phyloP scores from a whole-genome alignment of 2,113 vertebrate genomes.

The Aleadryas rufinucha region DNA sequence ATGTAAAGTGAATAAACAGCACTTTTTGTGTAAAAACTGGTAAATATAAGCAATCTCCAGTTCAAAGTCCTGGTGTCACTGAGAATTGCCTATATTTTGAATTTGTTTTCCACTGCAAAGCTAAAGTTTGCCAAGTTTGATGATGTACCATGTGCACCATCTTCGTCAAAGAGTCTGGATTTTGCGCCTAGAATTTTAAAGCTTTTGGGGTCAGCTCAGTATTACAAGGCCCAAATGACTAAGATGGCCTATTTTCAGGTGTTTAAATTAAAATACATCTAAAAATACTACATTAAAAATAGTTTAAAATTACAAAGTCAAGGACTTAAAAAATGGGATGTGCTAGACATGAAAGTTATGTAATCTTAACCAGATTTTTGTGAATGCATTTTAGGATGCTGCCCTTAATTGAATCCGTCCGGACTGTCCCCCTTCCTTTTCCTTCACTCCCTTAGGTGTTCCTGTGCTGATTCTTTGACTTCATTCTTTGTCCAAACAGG shows the following conservation, averaged over 20 bases:
- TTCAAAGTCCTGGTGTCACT: not conserved
- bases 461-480: not conserved
- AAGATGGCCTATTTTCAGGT: not conserved
- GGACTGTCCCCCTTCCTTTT: not conserved
- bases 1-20: not conserved
- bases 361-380: not conserved
- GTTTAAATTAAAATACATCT: not conserved
- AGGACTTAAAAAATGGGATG: not conserved
- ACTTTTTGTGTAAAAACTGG: not conserved
- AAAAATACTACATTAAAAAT: not conserved
- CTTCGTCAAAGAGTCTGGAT: not conserved
- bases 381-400: not conserved
- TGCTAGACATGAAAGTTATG: not conserved
- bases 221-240: not conserved
- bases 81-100: not conserved
- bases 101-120: not conserved
- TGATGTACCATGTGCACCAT: rapidly evolving
- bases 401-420: not conserved
- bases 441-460: not conserved
- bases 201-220: not conserved
- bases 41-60: not conserved
- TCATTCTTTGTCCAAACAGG: not conserved
- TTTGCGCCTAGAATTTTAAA: not conserved
- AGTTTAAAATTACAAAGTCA: not conserved
- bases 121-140: not conserved